Conservation (phyloP, 2,888 invertebrate species). For the Galeopsomyia nigrocyanea region DNA sequence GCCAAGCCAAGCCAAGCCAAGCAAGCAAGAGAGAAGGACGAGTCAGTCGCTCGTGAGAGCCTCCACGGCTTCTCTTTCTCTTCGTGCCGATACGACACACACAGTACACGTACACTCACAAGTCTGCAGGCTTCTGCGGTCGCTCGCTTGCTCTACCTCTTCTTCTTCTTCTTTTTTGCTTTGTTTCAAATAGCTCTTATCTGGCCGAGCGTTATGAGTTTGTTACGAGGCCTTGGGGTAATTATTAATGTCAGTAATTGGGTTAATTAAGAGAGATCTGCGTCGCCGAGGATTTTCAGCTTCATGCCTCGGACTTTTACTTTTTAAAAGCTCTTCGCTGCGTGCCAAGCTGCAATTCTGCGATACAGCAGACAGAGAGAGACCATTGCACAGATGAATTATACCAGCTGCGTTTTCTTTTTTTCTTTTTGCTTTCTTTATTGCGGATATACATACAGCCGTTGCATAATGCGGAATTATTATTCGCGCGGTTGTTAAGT, state of each 20-base stretch:
- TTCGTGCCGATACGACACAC: constrained; percentile 2
- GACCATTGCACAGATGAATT: no score
- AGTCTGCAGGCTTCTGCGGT: constrained; percentile 8
- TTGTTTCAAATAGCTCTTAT: constrained; percentile 14
- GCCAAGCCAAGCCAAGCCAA: background rate
- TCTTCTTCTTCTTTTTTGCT: background rate
- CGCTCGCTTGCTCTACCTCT: background rate
- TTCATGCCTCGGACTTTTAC: no score
- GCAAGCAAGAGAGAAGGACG: constrained; percentile 5
- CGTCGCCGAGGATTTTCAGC: constrained; percentile 1
- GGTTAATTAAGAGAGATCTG: constrained; percentile 31
- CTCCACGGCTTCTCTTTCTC: constrained; percentile 40
- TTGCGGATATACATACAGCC: no score
- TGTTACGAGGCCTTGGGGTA: constrained; percentile 20
- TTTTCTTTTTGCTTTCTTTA: no score
- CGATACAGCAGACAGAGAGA: no score
- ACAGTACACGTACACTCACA: background rate
- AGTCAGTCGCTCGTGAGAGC: constrained; percentile 33
- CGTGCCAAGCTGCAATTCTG: no score
- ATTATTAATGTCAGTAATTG: constrained; percentile 32
- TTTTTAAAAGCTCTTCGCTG: no score
- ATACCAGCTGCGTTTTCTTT: no score
- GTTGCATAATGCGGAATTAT: no score
- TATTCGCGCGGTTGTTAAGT: no score
- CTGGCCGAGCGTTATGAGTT: constrained; percentile 31